phyloP scores from a whole-genome alignment of 2,797 vertebrate genomes.

The Megaceryle alcyon region DNA sequence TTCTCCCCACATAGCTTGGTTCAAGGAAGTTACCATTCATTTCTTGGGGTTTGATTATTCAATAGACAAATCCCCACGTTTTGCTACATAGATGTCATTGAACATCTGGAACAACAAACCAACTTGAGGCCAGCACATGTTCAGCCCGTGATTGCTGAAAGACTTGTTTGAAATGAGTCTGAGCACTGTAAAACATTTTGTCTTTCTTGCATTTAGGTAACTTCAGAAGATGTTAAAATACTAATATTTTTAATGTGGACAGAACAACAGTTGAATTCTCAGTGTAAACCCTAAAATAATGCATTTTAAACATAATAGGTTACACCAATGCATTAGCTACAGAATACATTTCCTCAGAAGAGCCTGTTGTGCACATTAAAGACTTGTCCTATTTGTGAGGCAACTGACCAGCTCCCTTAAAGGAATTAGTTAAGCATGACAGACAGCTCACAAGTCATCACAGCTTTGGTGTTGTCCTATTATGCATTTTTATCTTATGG shows the following conservation, averaged over 20 bases:
- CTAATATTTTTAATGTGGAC: accelerated
- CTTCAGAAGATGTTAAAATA: background rate
- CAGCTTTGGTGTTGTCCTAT: background rate
- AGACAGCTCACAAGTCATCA: background rate
- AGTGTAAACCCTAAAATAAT: background rate
- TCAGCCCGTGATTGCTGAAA: background rate
- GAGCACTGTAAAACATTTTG: background rate
- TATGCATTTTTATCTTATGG: background rate
- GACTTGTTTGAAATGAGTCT: background rate
- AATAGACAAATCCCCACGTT: background rate
- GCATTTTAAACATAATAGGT: background rate
- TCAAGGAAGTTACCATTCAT: background rate
- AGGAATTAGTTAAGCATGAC: background rate
- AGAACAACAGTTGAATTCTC: background rate
- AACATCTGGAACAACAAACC: background rate
- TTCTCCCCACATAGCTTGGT: background rate
- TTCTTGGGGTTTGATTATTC: background rate
- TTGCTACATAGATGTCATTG: background rate
- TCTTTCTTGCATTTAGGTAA: background rate
- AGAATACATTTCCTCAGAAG: background rate
- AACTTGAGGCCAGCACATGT: background rate
- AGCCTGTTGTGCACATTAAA: background rate
- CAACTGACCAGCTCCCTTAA: background rate
- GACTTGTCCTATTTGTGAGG: background rate
- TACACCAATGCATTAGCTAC: background rate